A percentile compares a stretch with the other conserved stretches of the same genome.
phyloP scores from a whole-genome alignment of 2,888 invertebrate genomes.

The Sussaba pulchella region DNA sequence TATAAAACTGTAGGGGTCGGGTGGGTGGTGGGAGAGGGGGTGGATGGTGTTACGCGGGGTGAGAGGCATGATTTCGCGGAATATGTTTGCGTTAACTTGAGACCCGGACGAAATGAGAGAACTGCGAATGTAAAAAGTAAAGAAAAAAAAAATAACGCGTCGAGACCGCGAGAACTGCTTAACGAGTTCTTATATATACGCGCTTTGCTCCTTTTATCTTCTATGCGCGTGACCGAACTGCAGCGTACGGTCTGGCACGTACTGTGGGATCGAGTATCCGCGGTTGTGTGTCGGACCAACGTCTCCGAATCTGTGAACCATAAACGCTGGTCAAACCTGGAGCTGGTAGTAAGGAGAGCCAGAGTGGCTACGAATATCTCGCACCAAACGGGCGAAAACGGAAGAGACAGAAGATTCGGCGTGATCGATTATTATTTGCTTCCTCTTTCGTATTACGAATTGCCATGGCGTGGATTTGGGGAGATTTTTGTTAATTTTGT shows the following conservation, averaged over 20 bases:
- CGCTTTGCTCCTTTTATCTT: conserved; percentile 67
- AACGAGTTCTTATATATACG: conserved; percentile 77
- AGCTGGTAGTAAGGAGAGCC: background rate
- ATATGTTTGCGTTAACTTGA: conserved; percentile 79
- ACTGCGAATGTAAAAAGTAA: conserved; percentile 39
- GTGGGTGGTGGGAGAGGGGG: conserved; percentile 61
- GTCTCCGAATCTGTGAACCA: conserved; percentile 15
- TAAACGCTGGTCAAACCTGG: background rate
- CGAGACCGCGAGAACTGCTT: conserved; percentile 77
- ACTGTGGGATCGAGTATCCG: conserved; percentile 48
- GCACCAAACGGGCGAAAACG: conserved; percentile 1
- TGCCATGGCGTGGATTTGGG: background rate
- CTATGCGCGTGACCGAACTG: conserved; percentile 72
- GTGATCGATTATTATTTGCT: background rate
- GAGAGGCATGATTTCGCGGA: conserved; percentile 74
- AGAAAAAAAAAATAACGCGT: conserved; percentile 29
- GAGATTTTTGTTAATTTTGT: too few relatives aligned
- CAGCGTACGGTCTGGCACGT: conserved; percentile 64
- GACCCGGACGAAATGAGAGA: conserved; percentile 69
- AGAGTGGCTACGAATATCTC: background rate
- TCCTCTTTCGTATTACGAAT: background rate
- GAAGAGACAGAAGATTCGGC: background rate
- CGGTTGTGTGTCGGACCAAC: conserved; percentile 33
- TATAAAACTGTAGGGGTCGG: conserved; percentile 4
- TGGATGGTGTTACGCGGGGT: conserved; percentile 49